Conservation (phyloP, 2,797 vertebrate genomes). For the Acrossocheilus fasciatus region DNA sequence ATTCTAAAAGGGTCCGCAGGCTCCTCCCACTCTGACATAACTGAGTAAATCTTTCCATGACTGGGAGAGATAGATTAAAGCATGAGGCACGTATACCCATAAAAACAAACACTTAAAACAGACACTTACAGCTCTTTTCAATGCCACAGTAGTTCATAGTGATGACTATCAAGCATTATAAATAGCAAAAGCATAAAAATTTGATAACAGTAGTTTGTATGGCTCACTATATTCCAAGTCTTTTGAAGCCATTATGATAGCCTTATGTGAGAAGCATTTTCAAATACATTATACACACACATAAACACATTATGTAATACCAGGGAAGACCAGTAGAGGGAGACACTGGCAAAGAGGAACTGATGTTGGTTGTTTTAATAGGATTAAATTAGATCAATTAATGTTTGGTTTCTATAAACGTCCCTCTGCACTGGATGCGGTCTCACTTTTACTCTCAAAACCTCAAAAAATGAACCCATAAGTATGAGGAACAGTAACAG, state of each 20-base stretch:
- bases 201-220: not conserved
- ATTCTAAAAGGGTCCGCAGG: not conserved
- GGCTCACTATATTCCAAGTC: not conserved
- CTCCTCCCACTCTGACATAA: slow-evolving; percentile 19
- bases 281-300: not conserved
- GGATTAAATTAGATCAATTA: slow-evolving; percentile 31
- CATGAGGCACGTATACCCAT: not conserved
- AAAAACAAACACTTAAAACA: not conserved
- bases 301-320: not conserved
- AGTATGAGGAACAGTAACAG: not conserved
- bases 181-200: not conserved
- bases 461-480: not conserved
- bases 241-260: not conserved
- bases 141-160: not conserved
- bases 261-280: not conserved
- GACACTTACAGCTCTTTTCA: not conserved
- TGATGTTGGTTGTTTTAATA: slow-evolving; percentile 26
- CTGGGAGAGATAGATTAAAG: not conserved
- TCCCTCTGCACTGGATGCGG: not conserved
- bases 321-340: not conserved
- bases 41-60: slow-evolving; percentile 1
- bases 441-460: not conserved
- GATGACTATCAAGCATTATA: not conserved
- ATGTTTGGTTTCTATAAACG: not conserved
- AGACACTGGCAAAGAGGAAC: not conserved